Base-by-base conservation (phyloP, 2,888 invertebrate genomes). In the Toxonevra muliebris region DNA sequence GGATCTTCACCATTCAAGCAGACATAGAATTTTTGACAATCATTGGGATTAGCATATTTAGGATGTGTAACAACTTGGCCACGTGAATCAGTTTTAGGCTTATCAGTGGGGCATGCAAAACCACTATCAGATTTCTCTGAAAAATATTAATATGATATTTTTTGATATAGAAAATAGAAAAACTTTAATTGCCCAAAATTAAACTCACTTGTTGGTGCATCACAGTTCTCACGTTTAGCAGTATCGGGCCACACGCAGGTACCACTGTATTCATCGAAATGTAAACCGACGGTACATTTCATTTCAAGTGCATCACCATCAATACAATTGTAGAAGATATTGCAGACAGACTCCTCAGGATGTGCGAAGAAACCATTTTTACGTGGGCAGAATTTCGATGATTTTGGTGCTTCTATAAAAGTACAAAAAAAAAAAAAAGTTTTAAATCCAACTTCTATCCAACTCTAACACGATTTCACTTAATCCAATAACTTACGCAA, bases 11-110 rank as follows among this genome's bases (percentile, higher is more conserved):
- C 94, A 83, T 93, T 95, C 76, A 95, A 86, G 84, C 95, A 95
- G 42, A 95, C 94, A 86, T 95, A 96, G 90, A 96, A 96, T 79
- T 93, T 91, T 85, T 95, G 94, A 86, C 96, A 96, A 85, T 96
- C 95, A 43, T 88, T 90, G 50, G 94, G 93, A 86, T 96, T 93
- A 1, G 95, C 87, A 86, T 89, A 95, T 84, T 93, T 93, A 20
- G 95, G 95, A 86, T 95, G 95, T 40, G 93, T 90, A 5, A 93
- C 90, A 9, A 87, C 82, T 81, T 91, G 91, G 30, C 94, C 95
- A 74, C 88, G 89, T 13, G 87, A 83, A 79, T 93, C 92, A 0
- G 88, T 87, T 73, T 83, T 83, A 70, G 87, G 87, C 53, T 87
- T 86, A 45, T 90, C 90, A 80, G 90, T 91, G 72, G 95, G 95